A percentile compares a stretch with the other conserved stretches of the same genome.
Evolutionary conservation across 2,113 vertebrate species (phyloP).

Genomic region (Chloebia gouldiae): DNA sequence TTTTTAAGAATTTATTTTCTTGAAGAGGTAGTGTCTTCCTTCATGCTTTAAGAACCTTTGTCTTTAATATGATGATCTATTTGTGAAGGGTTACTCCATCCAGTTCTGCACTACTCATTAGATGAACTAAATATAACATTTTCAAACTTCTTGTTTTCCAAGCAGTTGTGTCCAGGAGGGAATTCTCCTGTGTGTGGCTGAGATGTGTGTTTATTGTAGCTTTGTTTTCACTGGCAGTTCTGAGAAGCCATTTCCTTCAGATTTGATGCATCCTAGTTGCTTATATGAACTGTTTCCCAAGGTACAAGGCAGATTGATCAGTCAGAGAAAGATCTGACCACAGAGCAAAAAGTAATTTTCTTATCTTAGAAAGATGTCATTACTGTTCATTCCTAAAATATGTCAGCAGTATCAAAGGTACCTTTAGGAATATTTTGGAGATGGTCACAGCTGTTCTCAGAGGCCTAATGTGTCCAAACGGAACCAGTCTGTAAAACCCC

Average conservation of each 20-base stretch:
- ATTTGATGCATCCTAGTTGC: background rate
- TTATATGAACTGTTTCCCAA: background rate
- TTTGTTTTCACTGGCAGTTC: background rate
- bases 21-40: background rate
- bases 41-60: background rate
- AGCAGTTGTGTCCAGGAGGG: background rate
- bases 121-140: background rate
- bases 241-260: constrained; percentile 2
- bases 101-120: background rate
- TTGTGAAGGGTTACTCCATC: background rate
- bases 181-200: background rate
- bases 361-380: constrained; percentile 14
- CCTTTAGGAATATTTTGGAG: background rate
- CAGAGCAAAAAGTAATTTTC: constrained; percentile 17
- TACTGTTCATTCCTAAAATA: constrained; percentile 8
- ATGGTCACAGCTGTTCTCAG: background rate
- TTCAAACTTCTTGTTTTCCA: background rate
- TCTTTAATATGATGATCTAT: background rate
- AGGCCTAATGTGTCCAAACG: background rate
- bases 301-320: constrained; percentile 10
- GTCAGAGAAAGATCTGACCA: background rate
- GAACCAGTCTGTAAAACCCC: background rate
- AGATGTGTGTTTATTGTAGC: background rate
- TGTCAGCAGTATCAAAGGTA: background rate
- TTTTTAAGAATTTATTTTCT: background rate